Conservation (phyloP, 2,113 vertebrate species). For the Aplodontia rufa region DNA sequence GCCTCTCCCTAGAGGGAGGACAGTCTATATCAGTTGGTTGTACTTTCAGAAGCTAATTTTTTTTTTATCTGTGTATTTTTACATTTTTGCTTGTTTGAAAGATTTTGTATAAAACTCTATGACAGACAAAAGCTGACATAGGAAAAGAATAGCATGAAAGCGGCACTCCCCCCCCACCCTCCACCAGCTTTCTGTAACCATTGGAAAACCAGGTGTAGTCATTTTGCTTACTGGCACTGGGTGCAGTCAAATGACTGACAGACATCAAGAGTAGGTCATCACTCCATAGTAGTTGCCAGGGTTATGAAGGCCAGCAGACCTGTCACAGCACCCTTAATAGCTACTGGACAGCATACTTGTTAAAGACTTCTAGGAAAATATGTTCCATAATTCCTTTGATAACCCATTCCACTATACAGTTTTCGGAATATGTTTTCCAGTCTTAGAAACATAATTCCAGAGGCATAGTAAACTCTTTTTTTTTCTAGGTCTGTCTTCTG, state of each 20-base stretch:
- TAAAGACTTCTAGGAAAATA: slow-evolving; percentile 73
- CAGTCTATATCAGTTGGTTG: slow-evolving; percentile 28
- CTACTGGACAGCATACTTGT: slow-evolving; percentile 29
- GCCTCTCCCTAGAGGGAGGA: background rate
- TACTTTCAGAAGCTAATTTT: slow-evolving; percentile 42
- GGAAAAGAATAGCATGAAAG: background rate
- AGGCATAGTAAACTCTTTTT: background rate
- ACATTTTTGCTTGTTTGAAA: slow-evolving; percentile 35
- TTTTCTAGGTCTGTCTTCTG: background rate
- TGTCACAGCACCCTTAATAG: slow-evolving; percentile 45
- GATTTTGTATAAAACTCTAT: slow-evolving; percentile 45
- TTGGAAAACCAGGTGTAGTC: slow-evolving; percentile 13
- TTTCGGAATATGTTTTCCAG: slow-evolving; percentile 52
- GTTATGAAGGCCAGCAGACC: slow-evolving; percentile 8
- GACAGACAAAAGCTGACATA: slow-evolving; percentile 32
- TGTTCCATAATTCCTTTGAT: slow-evolving; percentile 32
- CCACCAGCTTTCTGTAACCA: background rate
- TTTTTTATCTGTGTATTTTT: slow-evolving; percentile 24
- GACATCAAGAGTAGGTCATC: slow-evolving; percentile 38
- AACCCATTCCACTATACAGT: slow-evolving; percentile 30
- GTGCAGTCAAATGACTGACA: slow-evolving; percentile 32
- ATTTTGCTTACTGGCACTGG: slow-evolving; percentile 29
- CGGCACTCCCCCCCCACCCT: too few relatives aligned
- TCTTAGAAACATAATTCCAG: slow-evolving; percentile 56
- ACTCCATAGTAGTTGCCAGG: background rate